Evolutionary conservation across 2,797 vertebrate genomes (phyloP), one percentile per base, ranked within the genome.

Genomic region (Chaunax sp.): DNA sequence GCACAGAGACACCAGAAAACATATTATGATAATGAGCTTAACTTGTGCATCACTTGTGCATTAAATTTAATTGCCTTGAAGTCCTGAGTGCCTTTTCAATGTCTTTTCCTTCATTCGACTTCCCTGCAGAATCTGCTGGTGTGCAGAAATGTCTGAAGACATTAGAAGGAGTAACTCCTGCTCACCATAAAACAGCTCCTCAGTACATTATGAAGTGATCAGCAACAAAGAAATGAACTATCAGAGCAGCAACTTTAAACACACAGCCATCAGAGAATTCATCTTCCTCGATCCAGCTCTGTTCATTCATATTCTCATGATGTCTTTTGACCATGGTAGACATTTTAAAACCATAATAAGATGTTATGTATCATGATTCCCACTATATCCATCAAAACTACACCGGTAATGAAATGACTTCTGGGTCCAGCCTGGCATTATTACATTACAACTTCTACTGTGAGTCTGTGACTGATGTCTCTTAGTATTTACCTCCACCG

Each of bases 11-110:
- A 80, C 69, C 69, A 78, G 78, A 80, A 89, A 91, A 91, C 80
- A 84, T 80, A 91, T 88, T 87, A 92, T 87, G 82, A 68, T 90
- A 90, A 92, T 90, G 74, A 87, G 72, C 64, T 68, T 20, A 66
- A 58, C 64, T 80, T 86, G 75, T 78, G 79, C 75, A 77, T 91
- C 78, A 90, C 85, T 83, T 86, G 73, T 72, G 87, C 75, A 78
- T 86, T 87, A 68, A 81, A 81, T 78, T 25, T 70, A 84, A 82
- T 80, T 50, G 60, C 47, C 64, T 82, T 73, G 53, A 67, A 77
- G 51, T 75, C 51, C 19, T 73, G 63, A 75, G 64, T 77, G 78
- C 30, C 62, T 81, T 83, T 81, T 71, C 56, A 43, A n/a, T 51
- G 58, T 70, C 45, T 75, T 66, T 61, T 54, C 50, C 20, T 30